These are phyloP conservation scores for Cetoscarus ocellatus DNA, from an alignment of 2,797 vertebrate species.

Conservation along the genomic window DNA sequence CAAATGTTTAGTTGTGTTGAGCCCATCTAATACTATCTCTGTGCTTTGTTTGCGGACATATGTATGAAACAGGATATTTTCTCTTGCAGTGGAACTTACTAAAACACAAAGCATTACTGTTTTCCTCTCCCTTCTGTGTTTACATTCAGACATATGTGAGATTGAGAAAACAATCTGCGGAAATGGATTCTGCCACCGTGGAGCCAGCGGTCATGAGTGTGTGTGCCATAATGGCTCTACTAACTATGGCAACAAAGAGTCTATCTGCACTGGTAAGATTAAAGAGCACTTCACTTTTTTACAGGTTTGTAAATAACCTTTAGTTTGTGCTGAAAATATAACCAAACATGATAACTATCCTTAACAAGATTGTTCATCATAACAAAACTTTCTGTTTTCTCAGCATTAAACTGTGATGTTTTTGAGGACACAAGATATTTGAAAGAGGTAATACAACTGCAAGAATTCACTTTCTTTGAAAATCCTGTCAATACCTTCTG, in stretches of 20 bases:
- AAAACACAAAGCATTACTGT: constrained; percentile 11
- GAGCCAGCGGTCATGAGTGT: constrained; percentile 61
- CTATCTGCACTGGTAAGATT: constrained; percentile 68
- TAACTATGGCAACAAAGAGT: constrained; percentile 64
- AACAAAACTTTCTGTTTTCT: constrained; percentile 29
- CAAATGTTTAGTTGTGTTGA: neutral
- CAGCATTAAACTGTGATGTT: constrained; percentile 65
- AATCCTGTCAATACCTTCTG: neutral
- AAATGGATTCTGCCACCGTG: constrained; percentile 67
- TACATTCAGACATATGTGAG: constrained; percentile 66
- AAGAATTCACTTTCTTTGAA: neutral
- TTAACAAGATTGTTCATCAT: neutral
- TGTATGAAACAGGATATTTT: constrained; percentile 7
- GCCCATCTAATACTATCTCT: constrained; percentile 3
- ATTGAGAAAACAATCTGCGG: constrained; percentile 72
- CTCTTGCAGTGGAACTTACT: constrained; percentile 22
- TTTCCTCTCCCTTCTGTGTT: constrained; percentile 34
- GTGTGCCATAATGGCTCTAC: constrained; percentile 71
- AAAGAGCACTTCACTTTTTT: neutral
- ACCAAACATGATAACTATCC: neutral
- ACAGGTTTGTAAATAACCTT: neutral
- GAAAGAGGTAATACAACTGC: constrained; percentile 50
- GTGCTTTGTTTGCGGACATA: constrained; percentile 3
- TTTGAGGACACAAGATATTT: constrained; percentile 26
- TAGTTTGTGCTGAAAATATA: constrained; percentile 12